Percentiles rank a stretch among this genome's conserved stretches.
Conservation (phyloP, 2,888 invertebrate genomes). For the Parnassius orleans region DNA sequence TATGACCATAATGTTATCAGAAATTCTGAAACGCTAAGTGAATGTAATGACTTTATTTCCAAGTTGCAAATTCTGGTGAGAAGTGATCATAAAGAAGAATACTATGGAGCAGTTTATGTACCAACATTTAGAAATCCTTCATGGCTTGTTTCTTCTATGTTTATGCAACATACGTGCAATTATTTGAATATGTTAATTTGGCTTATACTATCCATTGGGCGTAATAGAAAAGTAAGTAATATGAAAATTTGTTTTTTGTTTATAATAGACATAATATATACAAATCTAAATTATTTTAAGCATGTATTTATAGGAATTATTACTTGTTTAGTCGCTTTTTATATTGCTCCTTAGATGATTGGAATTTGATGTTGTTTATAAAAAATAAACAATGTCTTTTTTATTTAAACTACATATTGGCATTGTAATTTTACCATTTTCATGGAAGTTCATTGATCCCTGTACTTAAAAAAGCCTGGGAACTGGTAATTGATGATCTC, state of each 20-base stretch:
- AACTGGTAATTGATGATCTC: no score
- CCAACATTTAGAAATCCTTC: conserved; percentile 39
- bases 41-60: conserved; percentile 47
- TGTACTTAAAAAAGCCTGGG: no score
- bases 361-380: no score
- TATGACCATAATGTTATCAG: conserved; percentile 60
- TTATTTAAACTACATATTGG: no score
- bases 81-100: conserved; percentile 37
- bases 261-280: no score
- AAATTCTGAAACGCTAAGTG: conserved; percentile 56
- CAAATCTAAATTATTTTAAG: no score
- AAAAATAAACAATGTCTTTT: no score
- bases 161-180: conserved; percentile 60
- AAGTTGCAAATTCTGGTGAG: conserved; percentile 52
- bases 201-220: conserved; percentile 47
- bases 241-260: neutral
- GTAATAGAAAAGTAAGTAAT: conserved; percentile 53
- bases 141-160: conserved; percentile 63
- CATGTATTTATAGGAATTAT: no score
- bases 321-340: no score
- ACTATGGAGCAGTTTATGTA: conserved; percentile 26
- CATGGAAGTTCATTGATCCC: no score
- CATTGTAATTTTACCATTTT: no score
- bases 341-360: no score
- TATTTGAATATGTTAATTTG: conserved; percentile 57